phyloP scores from a whole-genome alignment of 2,888 invertebrate species.

The Amphipoea oculea region DNA sequence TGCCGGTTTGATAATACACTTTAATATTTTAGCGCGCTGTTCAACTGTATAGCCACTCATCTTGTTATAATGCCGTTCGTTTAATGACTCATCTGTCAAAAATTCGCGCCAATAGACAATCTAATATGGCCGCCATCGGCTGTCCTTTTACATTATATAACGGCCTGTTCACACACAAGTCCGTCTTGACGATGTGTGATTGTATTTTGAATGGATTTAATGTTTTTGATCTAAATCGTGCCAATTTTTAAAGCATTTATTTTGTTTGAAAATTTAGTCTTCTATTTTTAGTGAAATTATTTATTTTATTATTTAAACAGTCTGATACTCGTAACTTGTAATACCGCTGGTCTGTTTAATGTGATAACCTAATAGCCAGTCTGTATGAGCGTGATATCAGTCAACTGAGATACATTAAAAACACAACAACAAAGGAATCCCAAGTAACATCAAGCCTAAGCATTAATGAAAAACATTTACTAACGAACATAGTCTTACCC shows the following conservation, averaged over 20 bases:
- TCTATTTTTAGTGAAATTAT: background rate
- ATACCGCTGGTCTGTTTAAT: background rate
- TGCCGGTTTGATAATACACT: background rate
- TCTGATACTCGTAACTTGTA: background rate
- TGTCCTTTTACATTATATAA: too few species aligned
- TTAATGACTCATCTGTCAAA: background rate
- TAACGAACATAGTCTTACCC: constrained; percentile 51
- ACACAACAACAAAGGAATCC: constrained; percentile 28
- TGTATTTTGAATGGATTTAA: background rate
- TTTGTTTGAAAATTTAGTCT: background rate
- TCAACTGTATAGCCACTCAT: background rate
- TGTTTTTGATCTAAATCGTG: background rate
- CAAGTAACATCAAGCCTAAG: constrained; percentile 22
- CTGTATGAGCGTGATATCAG: background rate
- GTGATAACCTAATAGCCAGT: background rate
- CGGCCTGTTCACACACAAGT: background rate
- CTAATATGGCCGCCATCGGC: background rate
- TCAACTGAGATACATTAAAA: background rate
- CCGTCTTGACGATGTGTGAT: background rate
- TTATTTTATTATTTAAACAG: background rate
- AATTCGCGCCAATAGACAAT: background rate
- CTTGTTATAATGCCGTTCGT: background rate
- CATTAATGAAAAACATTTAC: constrained; percentile 35
- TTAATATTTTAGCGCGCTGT: background rate
- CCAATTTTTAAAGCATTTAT: background rate